Base-by-base conservation (phyloP, 2,888 invertebrate genomes). In the Toxonevra muliebris region DNA sequence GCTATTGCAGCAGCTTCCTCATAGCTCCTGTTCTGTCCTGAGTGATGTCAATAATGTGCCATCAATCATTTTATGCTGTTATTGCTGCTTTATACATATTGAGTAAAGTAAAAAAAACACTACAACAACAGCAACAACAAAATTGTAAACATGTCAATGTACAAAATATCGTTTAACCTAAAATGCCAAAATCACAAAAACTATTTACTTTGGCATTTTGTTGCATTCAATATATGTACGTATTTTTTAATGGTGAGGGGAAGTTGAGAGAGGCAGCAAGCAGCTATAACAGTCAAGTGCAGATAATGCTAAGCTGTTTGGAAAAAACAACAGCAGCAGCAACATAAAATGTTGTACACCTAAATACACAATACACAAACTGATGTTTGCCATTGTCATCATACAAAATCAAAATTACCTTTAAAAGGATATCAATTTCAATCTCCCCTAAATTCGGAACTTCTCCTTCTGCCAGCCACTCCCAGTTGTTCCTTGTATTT, bases 91-190 rank as follows among this genome's bases (percentile, higher is more conserved):
- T 42, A 30, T 63, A 50, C 40, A 52, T 61, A 10, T 30, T 30
- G 7, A 30, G 30, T 30, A 30, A 30, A 30, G 30, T 7, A 30
- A 30, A 30, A 30, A 30, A 30, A 30, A 30, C 30, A 42, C 43
- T 58, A 58, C n/a, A 68, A 30, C 30, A 30, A 30, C 30, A 30
- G 7, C 13, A 48, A 48, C 68, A 69, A 57, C 63, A 68, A 74
- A 58, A 72, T 71, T 71, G 74, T 76, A 80, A 82, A 81, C 81
- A 82, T 82, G 80, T 80, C 82, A 79, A 75, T 75, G 76, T 75
- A 79, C 78, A 76, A 79, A 78, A 78, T 75, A 76, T 74, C 77
- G 77, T 75, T 79, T 79, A 79, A 79, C 74, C 78, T 75, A 73
- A 77, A 78, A 75, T 73, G 76, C 65, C 75, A 75, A 66, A 73